phyloP scores from a whole-genome alignment of 2,888 invertebrate species.

The Mythimna loreyi region DNA sequence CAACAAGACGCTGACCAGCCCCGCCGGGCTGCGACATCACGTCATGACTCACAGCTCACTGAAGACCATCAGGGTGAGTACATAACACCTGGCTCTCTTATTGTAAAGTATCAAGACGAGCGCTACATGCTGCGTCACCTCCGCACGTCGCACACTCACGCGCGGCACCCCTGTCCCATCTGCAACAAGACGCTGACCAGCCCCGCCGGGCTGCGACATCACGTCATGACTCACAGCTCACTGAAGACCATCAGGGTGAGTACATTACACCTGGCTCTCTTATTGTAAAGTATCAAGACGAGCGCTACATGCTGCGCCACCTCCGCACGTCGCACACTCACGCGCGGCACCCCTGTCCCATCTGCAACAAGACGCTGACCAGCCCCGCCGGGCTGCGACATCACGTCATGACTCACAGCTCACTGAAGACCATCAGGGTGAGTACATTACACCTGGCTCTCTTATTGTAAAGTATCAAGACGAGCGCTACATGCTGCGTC shows the following conservation, averaged over 20 bases:
- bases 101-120: conserved; percentile 86
- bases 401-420: conserved; percentile 88
- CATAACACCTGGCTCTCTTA: conserved; percentile 63
- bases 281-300: conserved; percentile 86
- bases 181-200: conserved; percentile 83
- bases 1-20: conserved; percentile 78
- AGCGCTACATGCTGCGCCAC: conserved; percentile 89
- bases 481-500: too few species aligned
- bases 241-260: conserved; percentile 83
- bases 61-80: conserved; percentile 82
- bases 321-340: conserved; percentile 85
- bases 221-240: conserved; percentile 87
- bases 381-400: conserved; percentile 80
- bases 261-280: conserved; percentile 61
- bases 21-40: conserved; percentile 83
- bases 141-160: conserved; percentile 84
- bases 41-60: conserved; percentile 86
- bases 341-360: conserved; percentile 82
- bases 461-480: too few species aligned
- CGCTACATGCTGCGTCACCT: conserved; percentile 90
- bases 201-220: conserved; percentile 80
- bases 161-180: conserved; percentile 84
- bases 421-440: conserved; percentile 83
- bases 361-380: conserved; percentile 83
- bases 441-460: conserved; percentile 62